Conservation (phyloP, 2,113 vertebrate species). For the Ageneiosus marmoratus region DNA sequence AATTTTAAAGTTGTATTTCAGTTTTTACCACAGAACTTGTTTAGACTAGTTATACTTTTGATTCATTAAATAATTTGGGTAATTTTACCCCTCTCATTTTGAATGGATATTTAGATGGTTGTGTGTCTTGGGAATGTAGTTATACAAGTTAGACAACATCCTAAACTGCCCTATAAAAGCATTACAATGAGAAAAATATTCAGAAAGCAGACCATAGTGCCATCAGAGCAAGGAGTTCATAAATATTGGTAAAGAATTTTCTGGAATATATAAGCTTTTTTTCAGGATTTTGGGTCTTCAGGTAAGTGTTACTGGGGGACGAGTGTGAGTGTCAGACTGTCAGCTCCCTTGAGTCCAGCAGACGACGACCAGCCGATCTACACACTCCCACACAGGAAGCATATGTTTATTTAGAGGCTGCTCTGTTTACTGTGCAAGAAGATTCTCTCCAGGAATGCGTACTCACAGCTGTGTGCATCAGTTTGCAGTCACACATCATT, state of each 20-base stretch:
- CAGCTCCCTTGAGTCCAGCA: slow-evolving; percentile 47
- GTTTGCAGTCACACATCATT: slow-evolving; percentile 24
- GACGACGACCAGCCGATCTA: slow-evolving; percentile 56
- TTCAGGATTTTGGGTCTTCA: neutral
- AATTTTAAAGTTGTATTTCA: neutral
- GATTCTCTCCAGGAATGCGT: slow-evolving; percentile 33
- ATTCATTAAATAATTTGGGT: neutral
- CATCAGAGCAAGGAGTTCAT: neutral
- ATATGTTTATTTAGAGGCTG: slow-evolving; percentile 74
- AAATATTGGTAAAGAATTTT: slow-evolving; percentile 9
- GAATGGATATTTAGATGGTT: neutral
- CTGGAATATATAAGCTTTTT: neutral
- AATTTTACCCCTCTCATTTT: neutral
- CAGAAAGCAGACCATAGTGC: neutral
- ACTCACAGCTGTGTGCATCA: slow-evolving; percentile 34
- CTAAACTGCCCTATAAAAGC: slow-evolving; percentile 16
- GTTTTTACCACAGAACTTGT: neutral
- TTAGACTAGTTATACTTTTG: neutral
- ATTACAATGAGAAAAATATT: slow-evolving; percentile 12
- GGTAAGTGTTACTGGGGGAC: slow-evolving; percentile 20
- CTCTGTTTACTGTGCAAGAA: slow-evolving; percentile 67
- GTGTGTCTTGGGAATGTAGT: neutral
- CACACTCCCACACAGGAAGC: slow-evolving; percentile 66
- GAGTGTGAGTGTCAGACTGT: slow-evolving; percentile 26
- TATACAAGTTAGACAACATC: neutral